Percentiles rank a stretch among this genome's conserved stretches.
Evolutionary conservation across 2,888 invertebrate genomes (phyloP).

Genomic region (Hirtodrosophila duncani): DNA sequence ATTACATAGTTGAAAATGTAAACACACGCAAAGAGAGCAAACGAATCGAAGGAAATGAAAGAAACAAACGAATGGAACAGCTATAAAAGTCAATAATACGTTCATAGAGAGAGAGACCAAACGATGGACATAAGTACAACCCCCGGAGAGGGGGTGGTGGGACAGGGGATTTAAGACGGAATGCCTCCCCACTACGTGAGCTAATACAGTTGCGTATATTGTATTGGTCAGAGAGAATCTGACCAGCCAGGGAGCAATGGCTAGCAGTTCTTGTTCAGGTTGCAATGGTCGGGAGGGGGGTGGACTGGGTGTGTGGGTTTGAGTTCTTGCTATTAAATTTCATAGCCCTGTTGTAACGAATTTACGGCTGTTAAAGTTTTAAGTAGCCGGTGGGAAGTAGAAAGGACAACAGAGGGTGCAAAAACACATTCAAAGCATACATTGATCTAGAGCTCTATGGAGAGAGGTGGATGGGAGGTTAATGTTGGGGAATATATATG

Average conservation of each 20-base stretch:
- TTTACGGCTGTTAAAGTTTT: conserved; percentile 66
- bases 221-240: conserved; percentile 34
- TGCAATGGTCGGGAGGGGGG: not conserved
- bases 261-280: conserved; percentile 7
- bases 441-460: not conserved
- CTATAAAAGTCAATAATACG: conserved; percentile 68
- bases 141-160: too few relatives aligned
- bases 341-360: conserved; percentile 60
- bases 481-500: too few relatives aligned
- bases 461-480: not conserved
- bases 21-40: conserved; percentile 45
- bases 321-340: conserved; percentile 57
- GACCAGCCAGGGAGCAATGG: conserved; percentile 3
- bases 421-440: not conserved
- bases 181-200: conserved; percentile 51
- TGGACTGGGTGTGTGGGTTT: not conserved
- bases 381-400: conserved; percentile 46
- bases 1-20: conserved; percentile 72
- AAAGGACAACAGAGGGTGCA: conserved; percentile 10
- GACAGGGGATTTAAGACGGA: too few relatives aligned
- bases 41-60: conserved; percentile 11
- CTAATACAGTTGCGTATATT: conserved; percentile 69
- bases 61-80: conserved; percentile 23
- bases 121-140: conserved; percentile 7
- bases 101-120: conserved; percentile 16